Evolutionary conservation across 2,797 vertebrate species (phyloP), one percentile per base, ranked within the genome.

Genomic region (Pampus argenteus): DNA sequence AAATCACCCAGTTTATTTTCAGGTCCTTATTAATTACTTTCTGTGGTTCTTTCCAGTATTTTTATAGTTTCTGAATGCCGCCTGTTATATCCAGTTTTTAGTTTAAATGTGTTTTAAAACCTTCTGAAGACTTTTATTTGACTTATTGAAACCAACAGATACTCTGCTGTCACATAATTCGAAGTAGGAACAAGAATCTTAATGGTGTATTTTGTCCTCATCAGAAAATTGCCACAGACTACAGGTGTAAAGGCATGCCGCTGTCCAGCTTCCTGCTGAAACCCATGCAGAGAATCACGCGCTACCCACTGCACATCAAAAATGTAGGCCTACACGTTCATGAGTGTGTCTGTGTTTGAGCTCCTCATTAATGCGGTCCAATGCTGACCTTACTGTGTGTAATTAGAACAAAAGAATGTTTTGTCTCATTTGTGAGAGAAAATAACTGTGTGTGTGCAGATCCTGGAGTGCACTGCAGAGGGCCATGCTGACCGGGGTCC

Each of bases 271-370:
- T 98, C 89, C 94, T 99, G 71, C 93, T 99, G 87, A 99, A 99
- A 68, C 98, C 98, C 64, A 99, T 99, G 98, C 98, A 99, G 88
- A 96, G 98, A 89, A 97, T 99, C 92, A 99, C 98, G 0, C 97
- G 98, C 75, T 99, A 99, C 91, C 98, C 98, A 0, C 96, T 99
- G 73, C 95, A 98, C 89, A 97, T 99, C 84, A 97, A 95, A 89
- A 98, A 96, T 5, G 98, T 99, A 93, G 89, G 88, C 20, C 17
- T 13, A 4, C 1, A 0, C 66, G 20, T 65, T 45, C 22, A 45
- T 23, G 20, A 69, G n/a, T 6, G 2, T 62, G 23, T 76, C 13
- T 62, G 20, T 69, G 48, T 72, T 75, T 62, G 25, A 74, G n/a
- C 55, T 68, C 14, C 49, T 73, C 36, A 31, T 63, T 65, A 49